Base-by-base conservation (phyloP, 2,113 vertebrate species). In the Dasyprocta punctata region DNA sequence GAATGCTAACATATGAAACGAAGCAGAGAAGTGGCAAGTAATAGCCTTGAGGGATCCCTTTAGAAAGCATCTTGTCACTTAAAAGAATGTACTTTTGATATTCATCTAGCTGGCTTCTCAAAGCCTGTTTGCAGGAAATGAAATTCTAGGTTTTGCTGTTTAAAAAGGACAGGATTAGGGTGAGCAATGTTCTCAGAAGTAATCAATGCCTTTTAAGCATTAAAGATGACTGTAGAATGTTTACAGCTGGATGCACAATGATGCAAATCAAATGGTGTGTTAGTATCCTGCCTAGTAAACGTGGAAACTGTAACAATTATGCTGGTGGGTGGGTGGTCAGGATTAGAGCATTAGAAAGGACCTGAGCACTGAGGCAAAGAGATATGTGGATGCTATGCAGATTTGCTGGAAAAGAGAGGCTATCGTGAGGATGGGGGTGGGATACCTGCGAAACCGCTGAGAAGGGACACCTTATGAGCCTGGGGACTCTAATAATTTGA, bases 1-100 rank as follows among this genome's bases (percentile, higher is more conserved):
- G 90, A 85, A 96, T 98, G 97, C 95, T 97, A 98, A 86, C 95
- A 97, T 96, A 97, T 86, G 97, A 98, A 98, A 98, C 97, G 90
- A 95, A 98, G 95, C 98, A 98, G 97, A 97, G 97, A 95, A 98
- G 88, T 98, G 92, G 92, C 63, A 97, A 97, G 85, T 98, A 98
- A 98, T 97, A 98, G 95, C 97, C 97, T 98, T 96, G 95, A 98
- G 98, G 97, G 96, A 98, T 96, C 92, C 87, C 92, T 90, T 92
- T 92, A 92, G 94, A 96, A 94, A 71, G 49, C 38, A 1, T 47
- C 71, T 95, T 96, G 80, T 98, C 97, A 95, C 93, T 97, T 98
- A 95, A 92, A 94, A 93, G 97, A 97, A 85, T 90, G 75, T 47
- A 96, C 81, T 89, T 96, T 60, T 98, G 97, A 95, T 98, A 96